These are phyloP conservation scores for Porites lobata DNA, from an alignment of 92 coral and sea anemone genomes.

Conservation along the genomic window DNA sequence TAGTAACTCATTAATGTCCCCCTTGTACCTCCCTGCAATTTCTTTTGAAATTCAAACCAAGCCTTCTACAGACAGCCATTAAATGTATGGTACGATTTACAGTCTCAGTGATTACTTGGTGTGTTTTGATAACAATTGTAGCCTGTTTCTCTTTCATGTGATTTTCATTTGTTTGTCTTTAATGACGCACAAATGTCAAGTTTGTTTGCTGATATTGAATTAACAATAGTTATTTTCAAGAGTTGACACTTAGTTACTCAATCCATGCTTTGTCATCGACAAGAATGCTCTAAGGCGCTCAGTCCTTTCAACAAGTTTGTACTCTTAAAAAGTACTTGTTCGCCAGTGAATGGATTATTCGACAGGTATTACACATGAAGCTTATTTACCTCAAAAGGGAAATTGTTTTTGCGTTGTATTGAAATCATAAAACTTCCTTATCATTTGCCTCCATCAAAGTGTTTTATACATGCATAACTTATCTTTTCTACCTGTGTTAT, in stretches of 20 bases:
- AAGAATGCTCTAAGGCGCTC: slow-evolving; percentile 3
- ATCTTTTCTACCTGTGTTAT: not conserved
- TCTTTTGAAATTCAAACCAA: no score
- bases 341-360: not conserved
- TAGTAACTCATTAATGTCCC: no score
- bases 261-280: slow-evolving; percentile 5
- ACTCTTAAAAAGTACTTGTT: slow-evolving; percentile 1
- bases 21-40: no score
- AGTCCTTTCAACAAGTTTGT: slow-evolving; percentile 15
- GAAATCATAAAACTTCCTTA: no score
- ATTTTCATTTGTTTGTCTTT: slow-evolving; percentile 8
- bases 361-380: not conserved
- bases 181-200: not conserved
- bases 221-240: not conserved
- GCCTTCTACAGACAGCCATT: no score
- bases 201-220: slow-evolving; percentile 32
- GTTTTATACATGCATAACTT: slow-evolving; percentile 4
- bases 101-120: not conserved
- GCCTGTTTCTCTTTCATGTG: not conserved
- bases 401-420: not conserved
- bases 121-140: not conserved
- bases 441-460: no score
- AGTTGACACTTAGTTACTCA: not conserved
- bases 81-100: no score
- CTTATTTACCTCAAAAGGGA: not conserved